Evolutionary conservation across 2,797 vertebrate species (phyloP).

Genomic region (Anabacerthia variegaticeps): DNA sequence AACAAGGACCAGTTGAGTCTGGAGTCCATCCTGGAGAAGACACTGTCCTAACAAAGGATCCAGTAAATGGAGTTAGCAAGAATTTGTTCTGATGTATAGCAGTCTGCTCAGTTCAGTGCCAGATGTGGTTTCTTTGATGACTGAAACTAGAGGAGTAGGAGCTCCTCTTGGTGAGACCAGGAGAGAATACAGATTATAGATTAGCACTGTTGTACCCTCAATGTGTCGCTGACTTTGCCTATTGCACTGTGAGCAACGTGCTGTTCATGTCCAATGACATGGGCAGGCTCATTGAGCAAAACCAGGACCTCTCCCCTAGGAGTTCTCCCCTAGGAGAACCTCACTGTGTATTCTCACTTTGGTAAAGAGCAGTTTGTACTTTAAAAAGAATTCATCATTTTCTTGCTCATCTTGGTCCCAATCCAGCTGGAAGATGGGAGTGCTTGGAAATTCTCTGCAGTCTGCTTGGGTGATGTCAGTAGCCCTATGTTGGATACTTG

Average conservation of each 20-base stretch:
- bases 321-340: not conserved
- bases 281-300: not conserved
- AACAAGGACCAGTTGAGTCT: not conserved
- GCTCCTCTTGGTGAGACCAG: not conserved
- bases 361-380: not conserved
- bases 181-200: not conserved
- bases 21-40: not conserved
- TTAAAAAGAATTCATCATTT: not conserved
- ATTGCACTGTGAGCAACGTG: not conserved
- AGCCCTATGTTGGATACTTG: not conserved
- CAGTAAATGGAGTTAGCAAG: not conserved
- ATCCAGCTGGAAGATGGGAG: not conserved
- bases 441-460: not conserved
- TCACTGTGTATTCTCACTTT: not conserved
- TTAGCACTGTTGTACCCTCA: not conserved
- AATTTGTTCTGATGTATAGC: not conserved
- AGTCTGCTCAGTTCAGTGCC: not conserved
- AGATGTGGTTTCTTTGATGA: not conserved
- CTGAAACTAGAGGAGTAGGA: not conserved
- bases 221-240: not conserved
- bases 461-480: not conserved
- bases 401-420: constrained; percentile 17
- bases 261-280: not conserved
- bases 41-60: not conserved
- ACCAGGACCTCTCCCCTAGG: not conserved